phyloP scores from a whole-genome alignment of 2,113 vertebrate genomes.

The Isurus oxyrinchus region DNA sequence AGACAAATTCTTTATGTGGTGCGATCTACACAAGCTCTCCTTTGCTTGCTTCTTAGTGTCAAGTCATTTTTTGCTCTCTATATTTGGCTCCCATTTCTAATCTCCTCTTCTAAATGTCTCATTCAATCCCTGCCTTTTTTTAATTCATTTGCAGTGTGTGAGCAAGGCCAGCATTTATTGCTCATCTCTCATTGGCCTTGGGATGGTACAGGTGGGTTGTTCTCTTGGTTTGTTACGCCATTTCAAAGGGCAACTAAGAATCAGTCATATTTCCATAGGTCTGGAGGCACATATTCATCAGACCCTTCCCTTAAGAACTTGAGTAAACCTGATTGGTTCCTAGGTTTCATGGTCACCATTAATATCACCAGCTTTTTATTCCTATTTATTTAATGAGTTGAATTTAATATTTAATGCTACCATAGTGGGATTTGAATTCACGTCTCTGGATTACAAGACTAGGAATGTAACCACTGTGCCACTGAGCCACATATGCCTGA shows the following conservation, averaged over 20 bases:
- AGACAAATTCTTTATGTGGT: background rate
- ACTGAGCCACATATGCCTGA: background rate
- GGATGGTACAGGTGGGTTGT: background rate
- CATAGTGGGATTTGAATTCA: background rate
- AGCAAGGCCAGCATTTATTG: background rate
- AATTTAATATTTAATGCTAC: background rate
- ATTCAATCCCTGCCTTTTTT: background rate
- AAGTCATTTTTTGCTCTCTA: background rate
- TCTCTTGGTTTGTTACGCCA: background rate
- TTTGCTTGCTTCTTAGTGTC: background rate
- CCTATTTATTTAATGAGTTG: background rate
- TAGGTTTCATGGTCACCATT: no score
- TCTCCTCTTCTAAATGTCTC: background rate
- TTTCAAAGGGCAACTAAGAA: background rate
- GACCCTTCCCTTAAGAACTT: no score
- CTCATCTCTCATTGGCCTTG: background rate
- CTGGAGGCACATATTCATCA: no score
- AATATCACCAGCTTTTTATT: no score
- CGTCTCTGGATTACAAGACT: background rate
- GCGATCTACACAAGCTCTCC: background rate
- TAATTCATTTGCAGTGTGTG: background rate
- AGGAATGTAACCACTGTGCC: no score
- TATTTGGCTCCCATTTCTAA: background rate
- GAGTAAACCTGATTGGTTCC: no score
- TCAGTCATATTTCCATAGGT: no score